These are phyloP conservation scores for Heterodera schachtii DNA, from an alignment of 1,140 invertebrate genomes.

Conservation along the genomic window DNA sequence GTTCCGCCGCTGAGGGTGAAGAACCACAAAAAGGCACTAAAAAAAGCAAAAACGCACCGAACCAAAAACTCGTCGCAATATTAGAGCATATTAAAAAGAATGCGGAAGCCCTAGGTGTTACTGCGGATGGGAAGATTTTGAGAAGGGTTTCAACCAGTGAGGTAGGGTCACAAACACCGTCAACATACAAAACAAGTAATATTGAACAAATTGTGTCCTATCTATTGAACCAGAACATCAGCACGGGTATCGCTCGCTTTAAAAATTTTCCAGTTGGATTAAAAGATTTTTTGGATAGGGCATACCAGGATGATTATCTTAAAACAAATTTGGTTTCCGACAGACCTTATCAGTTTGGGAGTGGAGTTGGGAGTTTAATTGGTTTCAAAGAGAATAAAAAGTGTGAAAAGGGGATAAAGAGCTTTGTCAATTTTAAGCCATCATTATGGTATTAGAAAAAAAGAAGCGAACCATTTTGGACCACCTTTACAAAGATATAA, in stretches of 20 bases:
- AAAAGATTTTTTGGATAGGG: neutral
- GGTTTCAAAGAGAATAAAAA: neutral
- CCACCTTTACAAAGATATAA: slow-evolving; percentile 25
- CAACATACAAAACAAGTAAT: neutral
- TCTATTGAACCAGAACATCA: neutral
- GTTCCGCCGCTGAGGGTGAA: too few species aligned
- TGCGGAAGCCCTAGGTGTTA: neutral
- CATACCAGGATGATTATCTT: neutral
- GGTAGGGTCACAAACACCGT: neutral
- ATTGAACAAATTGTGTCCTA: neutral
- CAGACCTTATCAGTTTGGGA: neutral
- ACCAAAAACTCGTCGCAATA: neutral
- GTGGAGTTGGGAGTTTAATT: neutral
- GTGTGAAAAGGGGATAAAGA: neutral
- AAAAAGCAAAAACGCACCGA: neutral
- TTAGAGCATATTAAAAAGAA: neutral
- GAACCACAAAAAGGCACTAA: neutral
- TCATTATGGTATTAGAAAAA: slow-evolving; percentile 16
- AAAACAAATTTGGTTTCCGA: neutral
- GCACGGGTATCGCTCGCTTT: neutral
- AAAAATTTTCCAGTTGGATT: neutral
- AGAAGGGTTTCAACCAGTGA: neutral
- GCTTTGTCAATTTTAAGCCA: slow-evolving; percentile 14
- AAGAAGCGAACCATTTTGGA: slow-evolving; percentile 13
- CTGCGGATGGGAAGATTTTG: neutral